Percentiles rank a stretch among this genome's conserved stretches.
These are phyloP conservation scores for Lophura nycthemera DNA, from an alignment of 2,113 vertebrate species.

Conservation along the genomic window DNA sequence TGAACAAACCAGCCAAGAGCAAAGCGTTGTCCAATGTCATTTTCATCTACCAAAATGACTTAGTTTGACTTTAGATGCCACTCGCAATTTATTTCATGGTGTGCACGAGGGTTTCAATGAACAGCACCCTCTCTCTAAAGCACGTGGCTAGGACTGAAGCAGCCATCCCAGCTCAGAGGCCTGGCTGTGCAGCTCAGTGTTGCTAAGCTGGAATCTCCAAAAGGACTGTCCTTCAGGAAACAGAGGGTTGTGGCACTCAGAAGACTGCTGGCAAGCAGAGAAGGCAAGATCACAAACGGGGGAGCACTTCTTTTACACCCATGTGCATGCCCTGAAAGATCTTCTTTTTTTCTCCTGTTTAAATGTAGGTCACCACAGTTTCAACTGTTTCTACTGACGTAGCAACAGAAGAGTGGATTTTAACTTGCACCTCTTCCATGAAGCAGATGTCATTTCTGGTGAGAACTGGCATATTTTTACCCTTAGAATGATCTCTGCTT, in stretches of 20 bases:
- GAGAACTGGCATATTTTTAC: slow-evolving; percentile 78
- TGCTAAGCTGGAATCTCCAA: not conserved
- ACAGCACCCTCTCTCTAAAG: not conserved
- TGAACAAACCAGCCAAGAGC: slow-evolving; percentile 27
- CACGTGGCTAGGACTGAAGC: not conserved
- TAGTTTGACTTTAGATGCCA: slow-evolving; percentile 47
- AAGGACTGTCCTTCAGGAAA: not conserved
- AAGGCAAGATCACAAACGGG: not conserved
- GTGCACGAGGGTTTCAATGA: not conserved
- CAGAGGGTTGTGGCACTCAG: not conserved
- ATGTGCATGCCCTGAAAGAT: not conserved
- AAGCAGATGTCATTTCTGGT: slow-evolving; percentile 76
- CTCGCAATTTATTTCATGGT: slow-evolving; percentile 7
- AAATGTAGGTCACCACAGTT: slow-evolving; percentile 33
- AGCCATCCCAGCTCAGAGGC: not conserved
- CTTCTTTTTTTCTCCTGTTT: not conserved
- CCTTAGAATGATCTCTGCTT: slow-evolving; percentile 81
- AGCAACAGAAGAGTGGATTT: slow-evolving; percentile 66
- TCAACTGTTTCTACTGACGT: slow-evolving; percentile 56
- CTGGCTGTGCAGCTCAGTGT: not conserved
- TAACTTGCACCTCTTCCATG: slow-evolving; percentile 58
- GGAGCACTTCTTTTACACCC: not conserved
- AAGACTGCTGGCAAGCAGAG: not conserved
- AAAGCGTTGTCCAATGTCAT: not conserved
- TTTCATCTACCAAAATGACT: slow-evolving; percentile 39